These are phyloP conservation scores for Synodontis membranacea DNA, from an alignment of 2,113 vertebrate species.

Conservation along the genomic window DNA sequence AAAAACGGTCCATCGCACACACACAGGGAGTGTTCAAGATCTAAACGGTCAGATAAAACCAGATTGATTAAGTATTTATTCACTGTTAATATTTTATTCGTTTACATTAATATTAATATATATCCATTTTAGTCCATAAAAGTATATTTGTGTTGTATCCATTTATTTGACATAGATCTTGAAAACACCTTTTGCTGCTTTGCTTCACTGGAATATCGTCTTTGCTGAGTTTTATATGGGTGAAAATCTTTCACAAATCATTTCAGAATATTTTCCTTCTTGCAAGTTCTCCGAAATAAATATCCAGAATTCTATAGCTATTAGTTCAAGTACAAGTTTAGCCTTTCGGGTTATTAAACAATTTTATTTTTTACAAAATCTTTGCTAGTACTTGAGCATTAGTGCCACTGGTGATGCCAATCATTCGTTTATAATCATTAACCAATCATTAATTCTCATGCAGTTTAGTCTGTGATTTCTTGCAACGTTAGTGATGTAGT, in stretches of 20 bases:
- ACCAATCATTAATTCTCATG: not conserved
- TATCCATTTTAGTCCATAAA: too few species aligned
- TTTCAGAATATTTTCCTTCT: not conserved
- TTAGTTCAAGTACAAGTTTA: not conserved
- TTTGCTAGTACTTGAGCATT: not conserved
- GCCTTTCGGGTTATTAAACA: not conserved
- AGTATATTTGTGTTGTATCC: not conserved
- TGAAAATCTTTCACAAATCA: not conserved
- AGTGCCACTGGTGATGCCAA: not conserved
- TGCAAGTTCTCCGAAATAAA: not conserved
- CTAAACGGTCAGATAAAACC: not conserved
- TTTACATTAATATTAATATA: not conserved
- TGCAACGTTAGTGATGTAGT: not conserved
- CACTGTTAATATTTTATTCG: not conserved
- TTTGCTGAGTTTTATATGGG: not conserved
- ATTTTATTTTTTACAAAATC: not conserved
- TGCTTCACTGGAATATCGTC: not conserved
- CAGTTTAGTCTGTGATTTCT: not conserved
- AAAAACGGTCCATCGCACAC: not conserved
- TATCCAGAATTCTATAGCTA: not conserved
- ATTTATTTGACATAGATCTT: not conserved
- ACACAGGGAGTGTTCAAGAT: not conserved
- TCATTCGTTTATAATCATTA: not conserved
- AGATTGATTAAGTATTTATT: not conserved
- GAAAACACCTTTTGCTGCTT: not conserved